Evolutionary conservation across 2,113 vertebrate species (phyloP).

Genomic region (Rhegmatorhina hoffmannsi): DNA sequence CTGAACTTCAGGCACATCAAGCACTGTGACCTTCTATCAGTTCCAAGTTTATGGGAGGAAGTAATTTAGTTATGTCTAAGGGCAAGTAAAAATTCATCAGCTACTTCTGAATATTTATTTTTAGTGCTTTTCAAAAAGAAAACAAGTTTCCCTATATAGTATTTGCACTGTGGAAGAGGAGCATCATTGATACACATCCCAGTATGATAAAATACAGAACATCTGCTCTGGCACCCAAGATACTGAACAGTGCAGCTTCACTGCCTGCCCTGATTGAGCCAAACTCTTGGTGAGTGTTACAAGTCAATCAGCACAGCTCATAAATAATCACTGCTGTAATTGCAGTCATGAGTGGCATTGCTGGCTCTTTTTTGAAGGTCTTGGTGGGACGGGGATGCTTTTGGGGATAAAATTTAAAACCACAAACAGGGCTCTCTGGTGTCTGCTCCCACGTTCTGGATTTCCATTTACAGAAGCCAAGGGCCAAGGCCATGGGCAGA

Average conservation of each 20-base stretch:
- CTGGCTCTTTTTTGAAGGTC: neutral
- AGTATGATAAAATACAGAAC: neutral
- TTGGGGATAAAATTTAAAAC: neutral
- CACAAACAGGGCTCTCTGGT: neutral
- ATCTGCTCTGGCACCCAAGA: neutral
- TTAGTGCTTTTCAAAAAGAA: neutral
- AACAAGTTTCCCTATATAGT: neutral
- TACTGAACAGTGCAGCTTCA: neutral
- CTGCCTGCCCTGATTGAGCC: neutral
- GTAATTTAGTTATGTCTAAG: neutral
- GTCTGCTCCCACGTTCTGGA: neutral
- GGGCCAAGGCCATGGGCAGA: neutral
- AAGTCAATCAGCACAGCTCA: neutral
- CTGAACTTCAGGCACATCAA: neutral
- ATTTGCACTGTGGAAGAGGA: neutral
- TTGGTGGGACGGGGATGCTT: neutral
- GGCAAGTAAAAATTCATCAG: neutral
- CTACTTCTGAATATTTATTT: neutral
- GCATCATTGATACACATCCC: neutral
- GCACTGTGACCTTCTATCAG: neutral
- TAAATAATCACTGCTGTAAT: neutral
- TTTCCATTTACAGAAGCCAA: neutral
- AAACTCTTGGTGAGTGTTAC: neutral
- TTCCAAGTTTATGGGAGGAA: neutral
- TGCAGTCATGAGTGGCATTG: neutral